Conservation (phyloP, 1,140 invertebrate species). For the Micrasema longulum region DNA sequence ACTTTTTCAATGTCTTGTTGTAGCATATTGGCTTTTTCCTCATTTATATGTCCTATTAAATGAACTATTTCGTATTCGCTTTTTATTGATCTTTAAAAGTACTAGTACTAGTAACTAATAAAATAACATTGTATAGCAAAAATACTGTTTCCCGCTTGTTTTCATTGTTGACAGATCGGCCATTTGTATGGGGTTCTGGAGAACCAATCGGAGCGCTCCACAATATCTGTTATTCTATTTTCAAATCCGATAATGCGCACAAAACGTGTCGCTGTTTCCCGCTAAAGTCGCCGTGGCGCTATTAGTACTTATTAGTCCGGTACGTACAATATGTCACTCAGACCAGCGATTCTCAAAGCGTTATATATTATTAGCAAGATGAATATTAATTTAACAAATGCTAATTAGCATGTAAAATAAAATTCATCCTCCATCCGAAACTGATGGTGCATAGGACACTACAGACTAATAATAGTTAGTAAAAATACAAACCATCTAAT, state of each 20-base stretch:
- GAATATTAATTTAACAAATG: not conserved
- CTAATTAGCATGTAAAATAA: too few species aligned
- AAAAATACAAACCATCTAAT: too few species aligned
- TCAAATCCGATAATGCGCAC: slow-evolving; percentile 25
- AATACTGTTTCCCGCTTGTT: not conserved
- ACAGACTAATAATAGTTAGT: too few species aligned
- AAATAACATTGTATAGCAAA: not conserved
- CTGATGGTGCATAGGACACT: too few species aligned
- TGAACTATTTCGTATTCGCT: not conserved
- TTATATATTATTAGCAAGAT: too few species aligned
- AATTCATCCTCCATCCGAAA: too few species aligned
- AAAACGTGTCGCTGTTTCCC: slow-evolving; percentile 32
- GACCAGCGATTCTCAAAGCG: slow-evolving; percentile 3
- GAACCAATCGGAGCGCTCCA: slow-evolving; percentile 18
- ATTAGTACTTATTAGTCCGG: not conserved
- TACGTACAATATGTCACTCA: not conserved
- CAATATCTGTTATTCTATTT: slow-evolving; percentile 25
- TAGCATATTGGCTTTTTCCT: too few species aligned
- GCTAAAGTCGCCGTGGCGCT: not conserved
- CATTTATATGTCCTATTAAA: not conserved
- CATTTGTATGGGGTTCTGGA: not conserved
- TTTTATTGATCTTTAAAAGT: not conserved
- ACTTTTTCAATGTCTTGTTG: too few species aligned
- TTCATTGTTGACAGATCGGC: not conserved
- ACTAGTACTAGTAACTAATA: not conserved